Evolutionary conservation across 2,113 vertebrate genomes (phyloP).

Genomic region (Hyaena hyaena): DNA sequence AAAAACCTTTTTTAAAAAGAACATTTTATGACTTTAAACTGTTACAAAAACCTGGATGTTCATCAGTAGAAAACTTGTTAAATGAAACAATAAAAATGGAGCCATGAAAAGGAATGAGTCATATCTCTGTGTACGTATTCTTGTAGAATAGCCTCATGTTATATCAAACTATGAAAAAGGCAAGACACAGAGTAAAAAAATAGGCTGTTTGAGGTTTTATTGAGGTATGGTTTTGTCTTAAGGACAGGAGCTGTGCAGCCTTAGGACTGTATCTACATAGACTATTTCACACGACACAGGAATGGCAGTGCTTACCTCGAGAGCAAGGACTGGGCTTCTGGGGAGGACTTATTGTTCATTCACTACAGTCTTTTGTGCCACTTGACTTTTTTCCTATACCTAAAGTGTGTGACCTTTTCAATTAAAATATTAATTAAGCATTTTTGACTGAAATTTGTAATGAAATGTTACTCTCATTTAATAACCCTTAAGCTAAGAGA

Average conservation of each 20-base stretch:
- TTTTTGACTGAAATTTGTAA: neutral
- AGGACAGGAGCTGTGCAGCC: neutral
- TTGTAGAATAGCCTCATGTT: neutral
- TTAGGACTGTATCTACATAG: neutral
- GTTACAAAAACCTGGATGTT: slow-evolving; percentile 35
- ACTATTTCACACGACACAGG: neutral
- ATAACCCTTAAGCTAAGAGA: slow-evolving; percentile 45
- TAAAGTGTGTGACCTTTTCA: slow-evolving; percentile 10
- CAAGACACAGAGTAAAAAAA: neutral
- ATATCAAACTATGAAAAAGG: neutral
- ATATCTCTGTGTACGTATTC: neutral
- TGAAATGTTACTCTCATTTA: neutral
- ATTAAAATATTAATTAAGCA: slow-evolving; percentile 56
- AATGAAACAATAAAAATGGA: slow-evolving; percentile 7
- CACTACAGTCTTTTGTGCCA: neutral
- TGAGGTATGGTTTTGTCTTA: neutral
- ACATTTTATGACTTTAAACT: neutral
- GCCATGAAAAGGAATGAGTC: neutral
- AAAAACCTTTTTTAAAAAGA: too few species aligned
- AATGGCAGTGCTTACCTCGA: neutral
- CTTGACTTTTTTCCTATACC: neutral
- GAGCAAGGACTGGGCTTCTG: neutral
- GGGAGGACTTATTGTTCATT: neutral
- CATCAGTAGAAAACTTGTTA: neutral
- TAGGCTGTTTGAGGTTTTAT: neutral